phyloP scores from a whole-genome alignment of 2,797 vertebrate genomes.

The Pyrocephalus nanus region DNA sequence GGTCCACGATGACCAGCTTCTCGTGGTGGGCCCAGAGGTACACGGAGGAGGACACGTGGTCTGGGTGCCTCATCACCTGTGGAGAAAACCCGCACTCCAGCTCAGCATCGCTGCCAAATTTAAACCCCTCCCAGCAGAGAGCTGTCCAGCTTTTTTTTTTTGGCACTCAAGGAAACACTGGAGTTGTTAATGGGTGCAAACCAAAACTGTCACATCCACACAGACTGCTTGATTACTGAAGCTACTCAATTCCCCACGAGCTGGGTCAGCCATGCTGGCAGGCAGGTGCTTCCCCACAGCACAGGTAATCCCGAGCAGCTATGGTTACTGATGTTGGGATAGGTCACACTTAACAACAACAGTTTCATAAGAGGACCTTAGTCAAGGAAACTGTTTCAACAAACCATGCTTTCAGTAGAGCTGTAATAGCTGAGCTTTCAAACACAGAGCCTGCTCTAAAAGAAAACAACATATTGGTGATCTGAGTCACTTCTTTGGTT shows the following conservation, averaged over 20 bases:
- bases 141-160: not conserved
- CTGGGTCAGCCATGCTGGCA: not conserved
- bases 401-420: not conserved
- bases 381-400: not conserved
- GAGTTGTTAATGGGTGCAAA: not conserved
- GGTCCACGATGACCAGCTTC: slow-evolving; percentile 93
- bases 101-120: fast-evolving
- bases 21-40: slow-evolving; percentile 98
- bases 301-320: not conserved
- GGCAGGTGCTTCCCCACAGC: not conserved
- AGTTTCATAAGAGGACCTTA: not conserved
- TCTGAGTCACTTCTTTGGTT: slow-evolving; percentile 53
- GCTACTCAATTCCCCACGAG: fast-evolving
- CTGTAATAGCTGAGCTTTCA: slow-evolving; percentile 29
- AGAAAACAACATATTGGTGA: slow-evolving; percentile 61
- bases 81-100: not conserved
- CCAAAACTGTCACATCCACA: not conserved
- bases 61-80: slow-evolving; percentile 95
- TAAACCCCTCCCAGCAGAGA: not conserved
- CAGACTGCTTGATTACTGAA: not conserved
- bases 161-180: not conserved
- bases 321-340: not conserved
- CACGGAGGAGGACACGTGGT: slow-evolving; percentile 92
- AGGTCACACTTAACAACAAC: not conserved
- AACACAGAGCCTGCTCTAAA: slow-evolving; percentile 21